Evolutionary conservation across 2,888 invertebrate genomes (phyloP), one percentile per base, ranked within the genome.

Genomic region (Hipparchia semele): DNA sequence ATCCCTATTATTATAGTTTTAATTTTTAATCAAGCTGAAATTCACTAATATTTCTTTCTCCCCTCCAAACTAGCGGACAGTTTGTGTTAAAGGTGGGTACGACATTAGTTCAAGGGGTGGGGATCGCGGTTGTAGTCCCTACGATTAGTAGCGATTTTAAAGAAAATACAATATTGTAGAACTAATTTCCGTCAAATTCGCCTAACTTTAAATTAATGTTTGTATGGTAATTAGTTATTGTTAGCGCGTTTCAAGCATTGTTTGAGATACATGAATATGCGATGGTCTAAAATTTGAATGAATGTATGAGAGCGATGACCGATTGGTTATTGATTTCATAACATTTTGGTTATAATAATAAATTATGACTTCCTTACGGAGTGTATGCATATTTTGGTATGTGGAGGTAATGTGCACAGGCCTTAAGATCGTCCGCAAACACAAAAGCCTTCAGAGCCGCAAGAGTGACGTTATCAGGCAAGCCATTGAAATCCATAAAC

Each of bases 261-360:
- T 58, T 58, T 23, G 7, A 8, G 23, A 23, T 13, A 23, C 58
- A 58, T 58, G 58, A 58, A 58, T 58, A 58, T 58, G 13, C 8
- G 13, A 23, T 8, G 8, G 23, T 13, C 23, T 58, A 13, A 58
- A 23, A 58, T 58, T 23, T 58, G 13, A 58, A 58, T 58, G 23
- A 23, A 8, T 9, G 13, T 8, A 53, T 53, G 13, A 58, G 13
- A 23, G 58, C 58, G 13, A 58, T 23, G 58, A 58, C 58, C 58
- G 8, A 13, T 58, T 23, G 58, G 58, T 58, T 58, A 58, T 58
- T 58, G 58, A 58, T 58, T 58, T 58, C 58, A 23, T 58, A 56
- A 13, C 58, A 58, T 58, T 23, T 58, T 58, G 58, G 58, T 13
- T 58, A 23, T 23, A 23, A 58, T 58, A 58, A 7, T 49, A 4